Percentiles rank a stretch among this genome's conserved stretches.
phyloP scores from a whole-genome alignment of 2,888 invertebrate genomes.

The Brachypterus glaber region DNA sequence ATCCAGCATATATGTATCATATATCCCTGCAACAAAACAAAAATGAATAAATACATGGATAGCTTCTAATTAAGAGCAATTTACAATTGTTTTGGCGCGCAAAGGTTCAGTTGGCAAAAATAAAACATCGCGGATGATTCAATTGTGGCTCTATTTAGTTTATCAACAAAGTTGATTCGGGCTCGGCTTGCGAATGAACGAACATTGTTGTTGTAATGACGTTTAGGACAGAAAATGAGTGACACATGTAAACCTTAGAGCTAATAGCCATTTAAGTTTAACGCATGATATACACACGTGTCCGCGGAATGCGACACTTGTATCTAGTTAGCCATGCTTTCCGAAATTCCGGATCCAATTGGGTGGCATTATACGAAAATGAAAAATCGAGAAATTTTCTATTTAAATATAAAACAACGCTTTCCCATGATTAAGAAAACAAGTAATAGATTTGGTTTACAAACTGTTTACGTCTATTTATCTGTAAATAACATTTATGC shows the following conservation, averaged over 20 bases:
- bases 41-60: conserved; percentile 10
- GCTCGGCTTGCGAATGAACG: conserved; percentile 31
- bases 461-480: too few species aligned
- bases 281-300: conserved; percentile 40
- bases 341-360: conserved; percentile 16
- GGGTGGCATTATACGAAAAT: conserved; percentile 20
- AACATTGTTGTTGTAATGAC: conserved; percentile 28
- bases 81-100: too few species aligned
- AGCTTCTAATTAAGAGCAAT: too few species aligned
- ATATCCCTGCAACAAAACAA: conserved; percentile 29
- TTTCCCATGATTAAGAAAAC: too few species aligned
- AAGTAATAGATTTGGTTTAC: too few species aligned
- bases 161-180: conserved; percentile 21
- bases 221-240: conserved; percentile 36
- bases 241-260: conserved; percentile 37
- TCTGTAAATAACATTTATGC: too few species aligned
- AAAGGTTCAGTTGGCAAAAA: too few species aligned
- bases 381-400: too few species aligned
- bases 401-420: too few species aligned
- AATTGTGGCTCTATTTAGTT: too few species aligned
- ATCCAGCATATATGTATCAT: conserved; percentile 26
- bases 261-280: conserved; percentile 32
- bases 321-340: conserved; percentile 34
- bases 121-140: conserved; percentile 9
- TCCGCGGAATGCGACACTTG: conserved; percentile 38